phyloP scores from a whole-genome alignment of 2,888 invertebrate genomes.

The Sminthurinus aureus region DNA sequence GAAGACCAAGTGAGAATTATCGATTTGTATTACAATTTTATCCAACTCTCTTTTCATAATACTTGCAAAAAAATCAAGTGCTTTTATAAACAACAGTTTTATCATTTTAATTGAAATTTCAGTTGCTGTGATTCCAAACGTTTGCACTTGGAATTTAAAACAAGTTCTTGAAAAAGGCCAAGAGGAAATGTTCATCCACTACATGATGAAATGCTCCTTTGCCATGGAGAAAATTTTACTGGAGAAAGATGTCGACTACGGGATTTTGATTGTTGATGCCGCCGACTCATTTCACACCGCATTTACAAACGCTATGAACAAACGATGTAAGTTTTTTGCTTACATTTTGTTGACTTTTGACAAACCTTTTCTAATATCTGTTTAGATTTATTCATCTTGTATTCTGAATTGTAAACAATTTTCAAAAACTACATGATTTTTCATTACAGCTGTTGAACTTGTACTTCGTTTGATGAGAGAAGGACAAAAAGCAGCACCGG shows the following conservation, averaged over 20 bases:
- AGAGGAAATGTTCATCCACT: slow-evolving; percentile 31
- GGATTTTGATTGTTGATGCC: slow-evolving; percentile 30
- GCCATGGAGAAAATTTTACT: slow-evolving; percentile 19
- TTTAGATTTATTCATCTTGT: too few relatives aligned
- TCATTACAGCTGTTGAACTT: too few relatives aligned
- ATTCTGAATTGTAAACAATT: too few relatives aligned
- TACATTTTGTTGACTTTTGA: too few relatives aligned
- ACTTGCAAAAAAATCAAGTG: background rate
- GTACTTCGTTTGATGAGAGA: too few relatives aligned
- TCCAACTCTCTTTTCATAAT: background rate
- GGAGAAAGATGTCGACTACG: slow-evolving; percentile 28
- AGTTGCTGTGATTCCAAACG: slow-evolving; percentile 33
- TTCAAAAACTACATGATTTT: too few relatives aligned
- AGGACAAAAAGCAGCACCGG: too few relatives aligned
- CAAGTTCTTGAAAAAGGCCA: slow-evolving; percentile 8
- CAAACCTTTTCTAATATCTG: too few relatives aligned
- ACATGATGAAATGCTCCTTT: slow-evolving; percentile 19
- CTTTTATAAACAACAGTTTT: background rate
- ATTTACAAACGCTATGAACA: slow-evolving; percentile 32
- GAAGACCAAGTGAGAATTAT: slow-evolving; percentile 36
- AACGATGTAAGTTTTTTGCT: slow-evolving; percentile 24
- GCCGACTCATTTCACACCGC: slow-evolving; percentile 18
- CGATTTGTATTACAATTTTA: too few relatives aligned
- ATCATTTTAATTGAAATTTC: background rate
- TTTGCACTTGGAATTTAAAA: too few relatives aligned